A percentile compares a stretch with the other conserved stretches of the same genome.
phyloP scores from a whole-genome alignment of 1,140 invertebrate genomes.

The Drosophila persimilis region DNA sequence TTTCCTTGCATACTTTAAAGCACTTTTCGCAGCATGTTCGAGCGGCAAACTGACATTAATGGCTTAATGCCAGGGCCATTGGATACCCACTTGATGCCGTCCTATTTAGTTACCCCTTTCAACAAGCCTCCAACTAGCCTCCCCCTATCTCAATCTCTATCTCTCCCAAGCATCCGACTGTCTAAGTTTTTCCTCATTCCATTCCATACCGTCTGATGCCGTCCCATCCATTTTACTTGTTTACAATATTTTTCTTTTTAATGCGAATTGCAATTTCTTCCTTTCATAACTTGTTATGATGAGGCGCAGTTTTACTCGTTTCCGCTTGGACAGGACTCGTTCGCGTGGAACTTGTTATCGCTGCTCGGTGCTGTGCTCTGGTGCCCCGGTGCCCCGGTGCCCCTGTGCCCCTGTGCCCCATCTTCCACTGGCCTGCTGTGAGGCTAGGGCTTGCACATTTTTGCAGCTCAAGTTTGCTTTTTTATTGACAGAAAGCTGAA shows the following conservation, averaged over 20 bases:
- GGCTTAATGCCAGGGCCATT: slow-evolving; percentile 50
- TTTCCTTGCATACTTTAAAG: too few relatives aligned
- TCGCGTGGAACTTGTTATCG: slow-evolving; percentile 72
- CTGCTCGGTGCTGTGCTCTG: not conserved
- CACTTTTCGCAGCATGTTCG: too few relatives aligned
- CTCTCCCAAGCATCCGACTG: too few relatives aligned
- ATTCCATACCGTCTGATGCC: not conserved
- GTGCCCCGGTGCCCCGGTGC: not conserved
- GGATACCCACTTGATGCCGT: slow-evolving; percentile 33
- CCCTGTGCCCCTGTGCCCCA: not conserved
- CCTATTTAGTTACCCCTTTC: not conserved
- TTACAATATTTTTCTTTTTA: slow-evolving; percentile 31
- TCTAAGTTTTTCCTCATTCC: too few relatives aligned
- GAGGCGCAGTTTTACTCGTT: slow-evolving; percentile 52
- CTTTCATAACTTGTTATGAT: slow-evolving; percentile 44
- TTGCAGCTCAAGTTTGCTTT: slow-evolving; percentile 34
- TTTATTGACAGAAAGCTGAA: slow-evolving; percentile 62
- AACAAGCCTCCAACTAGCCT: not conserved
- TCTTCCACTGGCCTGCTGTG: not conserved
- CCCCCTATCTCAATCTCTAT: not conserved
- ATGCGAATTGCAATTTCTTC: slow-evolving; percentile 47
- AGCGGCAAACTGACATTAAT: slow-evolving; percentile 31
- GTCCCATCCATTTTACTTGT: not conserved
- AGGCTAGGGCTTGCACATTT: slow-evolving; percentile 36
- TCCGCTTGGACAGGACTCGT: slow-evolving; percentile 64